Base-by-base conservation (phyloP, 2,113 vertebrate genomes). In the Philantomba maxwellii region DNA sequence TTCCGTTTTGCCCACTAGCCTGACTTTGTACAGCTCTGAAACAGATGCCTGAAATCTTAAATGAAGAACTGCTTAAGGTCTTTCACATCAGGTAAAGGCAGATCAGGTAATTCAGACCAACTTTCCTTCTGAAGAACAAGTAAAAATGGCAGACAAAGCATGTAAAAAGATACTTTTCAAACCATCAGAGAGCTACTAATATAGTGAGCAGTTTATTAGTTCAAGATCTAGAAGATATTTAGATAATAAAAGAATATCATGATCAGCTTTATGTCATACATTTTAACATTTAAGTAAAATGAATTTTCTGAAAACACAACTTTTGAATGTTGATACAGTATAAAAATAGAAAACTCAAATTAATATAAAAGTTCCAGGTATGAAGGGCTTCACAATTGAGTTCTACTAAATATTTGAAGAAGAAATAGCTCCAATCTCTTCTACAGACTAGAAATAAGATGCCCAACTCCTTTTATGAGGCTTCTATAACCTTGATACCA, bases 251-350 rank as follows among this genome's bases (percentile, higher is more conserved):
- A 80, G 49, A 28, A 60, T 82, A 82, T 81, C 26, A 86, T 33
- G 33, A 62, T 17, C 16, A 84, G 64, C 57, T 89, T 78, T 84
- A 51, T 81, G 30, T 77, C 19, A 25, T 3, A 55, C 19, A 53
- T 53, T 85, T 88, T 75, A 82, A 92, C 45, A 53, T 62, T 82
- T 75, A 57, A 90, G 47, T 96, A 90, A 90, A 90, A 93, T n/a
- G 30, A 66, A 58, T 23, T 93, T 51, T 55, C 58, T 80, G 91
- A 86, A 96, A 58, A 51, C 49, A 86, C 6, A 93, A 80, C 14
- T 92, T 87, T 57, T 21, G 19, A 70, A 96, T 86, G 45, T 70
- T 51, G 58, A 86, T 80, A 57, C 33, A 43, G 66, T 39, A 64
- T 84, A 89, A 96, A 43, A 77, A 80, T 75, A 36, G 47, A 57